phyloP scores from a whole-genome alignment of 30 jellyfish, hydroid and myxozoan genomes.

The Turritopsis dohrnii region DNA sequence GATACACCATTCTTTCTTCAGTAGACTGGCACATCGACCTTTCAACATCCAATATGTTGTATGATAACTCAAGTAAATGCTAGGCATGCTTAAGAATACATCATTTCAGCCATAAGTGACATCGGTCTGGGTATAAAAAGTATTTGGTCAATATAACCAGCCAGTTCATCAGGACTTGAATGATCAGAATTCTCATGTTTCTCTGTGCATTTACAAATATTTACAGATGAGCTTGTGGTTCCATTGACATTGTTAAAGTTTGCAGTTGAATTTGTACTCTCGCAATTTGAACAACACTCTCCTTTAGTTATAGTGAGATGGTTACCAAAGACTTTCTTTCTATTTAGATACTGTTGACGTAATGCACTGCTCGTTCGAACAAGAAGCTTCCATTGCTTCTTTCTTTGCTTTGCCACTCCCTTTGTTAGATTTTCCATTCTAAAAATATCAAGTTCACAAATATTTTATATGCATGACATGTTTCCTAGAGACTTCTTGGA shows the following conservation, averaged over 20 bases:
- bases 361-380: not conserved
- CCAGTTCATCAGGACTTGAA: conserved; percentile 75
- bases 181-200: conserved; percentile 21
- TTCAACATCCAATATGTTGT: too few species aligned
- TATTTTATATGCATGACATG: too few species aligned
- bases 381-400: not conserved
- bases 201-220: not conserved
- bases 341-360: not conserved
- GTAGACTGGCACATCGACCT: too few species aligned
- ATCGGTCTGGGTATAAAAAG: conserved; percentile 90
- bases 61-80: not conserved
- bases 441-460: not conserved
- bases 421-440: not conserved
- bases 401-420: not conserved
- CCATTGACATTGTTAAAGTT: not conserved
- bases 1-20: too few species aligned
- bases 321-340: not conserved
- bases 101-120: conserved; percentile 99
- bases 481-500: too few species aligned
- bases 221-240: not conserved
- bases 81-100: conserved; percentile 50
- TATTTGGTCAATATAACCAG: conserved; percentile 75
- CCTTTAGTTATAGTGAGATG: not conserved
- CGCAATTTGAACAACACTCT: not conserved
- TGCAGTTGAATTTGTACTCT: not conserved